These are phyloP conservation scores for Gila orcuttii DNA, from an alignment of 2,113 vertebrate genomes.

Conservation along the genomic window DNA sequence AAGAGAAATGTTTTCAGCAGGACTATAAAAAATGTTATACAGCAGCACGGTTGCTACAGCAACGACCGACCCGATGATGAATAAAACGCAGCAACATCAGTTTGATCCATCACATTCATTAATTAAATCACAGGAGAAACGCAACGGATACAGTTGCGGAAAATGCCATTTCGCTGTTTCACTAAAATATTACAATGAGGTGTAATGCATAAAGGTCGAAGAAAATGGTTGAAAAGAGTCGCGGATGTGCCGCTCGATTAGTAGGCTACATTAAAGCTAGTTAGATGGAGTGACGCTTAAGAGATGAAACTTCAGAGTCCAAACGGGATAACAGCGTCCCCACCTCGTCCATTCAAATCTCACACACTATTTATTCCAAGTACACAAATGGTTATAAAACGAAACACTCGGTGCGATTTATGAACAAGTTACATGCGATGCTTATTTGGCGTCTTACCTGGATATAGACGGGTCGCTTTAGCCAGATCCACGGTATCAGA, in stretches of 20 bases:
- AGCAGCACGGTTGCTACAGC: slow-evolving; percentile 54
- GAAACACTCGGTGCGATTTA: not conserved
- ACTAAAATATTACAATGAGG: not conserved
- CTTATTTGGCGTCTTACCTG: slow-evolving; percentile 79
- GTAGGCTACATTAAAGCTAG: not conserved
- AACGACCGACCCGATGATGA: slow-evolving; percentile 35
- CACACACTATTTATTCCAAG: not conserved
- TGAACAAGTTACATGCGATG: not conserved
- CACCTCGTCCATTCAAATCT: not conserved
- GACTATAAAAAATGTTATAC: slow-evolving; percentile 39
- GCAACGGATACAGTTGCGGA: not conserved
- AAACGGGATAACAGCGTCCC: slow-evolving; percentile 19
- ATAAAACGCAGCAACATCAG: slow-evolving; percentile 35
- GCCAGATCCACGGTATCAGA: slow-evolving; percentile 84
- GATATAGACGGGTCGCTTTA: slow-evolving; percentile 80
- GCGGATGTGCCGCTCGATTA: not conserved
- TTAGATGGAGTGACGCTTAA: slow-evolving; percentile 15
- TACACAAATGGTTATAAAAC: not conserved
- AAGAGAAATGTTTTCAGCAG: slow-evolving; percentile 28
- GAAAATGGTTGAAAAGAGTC: not conserved
- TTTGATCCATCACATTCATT: slow-evolving; percentile 13
- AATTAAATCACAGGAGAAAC: slow-evolving; percentile 15
- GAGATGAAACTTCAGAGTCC: slow-evolving; percentile 28
- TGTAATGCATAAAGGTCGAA: not conserved
- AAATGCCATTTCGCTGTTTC: not conserved